phyloP scores from a whole-genome alignment of 2,888 invertebrate genomes.

The Oligia fasciuncula region DNA sequence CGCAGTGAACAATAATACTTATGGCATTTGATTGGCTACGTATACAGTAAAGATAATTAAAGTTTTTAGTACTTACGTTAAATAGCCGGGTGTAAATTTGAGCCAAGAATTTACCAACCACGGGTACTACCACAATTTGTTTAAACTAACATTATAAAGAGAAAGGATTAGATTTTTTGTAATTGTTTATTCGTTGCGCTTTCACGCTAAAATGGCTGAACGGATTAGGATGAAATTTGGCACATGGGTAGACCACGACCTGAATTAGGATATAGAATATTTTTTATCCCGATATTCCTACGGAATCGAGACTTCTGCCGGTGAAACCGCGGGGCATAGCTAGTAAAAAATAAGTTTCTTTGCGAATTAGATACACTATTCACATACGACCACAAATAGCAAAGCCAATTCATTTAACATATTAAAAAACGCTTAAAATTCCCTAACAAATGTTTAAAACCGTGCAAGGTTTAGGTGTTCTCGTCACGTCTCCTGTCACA shows the following conservation, averaged over 20 bases:
- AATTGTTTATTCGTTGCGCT: background rate
- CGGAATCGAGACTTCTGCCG: background rate
- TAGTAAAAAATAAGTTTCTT: background rate
- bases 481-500: constrained; percentile 66
- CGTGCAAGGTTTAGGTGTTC: constrained; percentile 58
- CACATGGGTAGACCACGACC: background rate
- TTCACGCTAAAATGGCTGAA: background rate
- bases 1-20: constrained; percentile 6
- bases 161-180: background rate
- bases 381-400: background rate
- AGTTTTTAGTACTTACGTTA: background rate
- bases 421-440: constrained; percentile 30
- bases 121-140: background rate
- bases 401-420: constrained; percentile 12
- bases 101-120: background rate
- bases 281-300: background rate
- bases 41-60: background rate
- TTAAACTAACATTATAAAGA: too few relatives aligned
- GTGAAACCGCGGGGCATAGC: background rate
- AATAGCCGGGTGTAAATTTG: background rate
- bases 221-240: background rate
- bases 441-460: constrained; percentile 55
- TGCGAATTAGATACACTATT: background rate
- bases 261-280: background rate
- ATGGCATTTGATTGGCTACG: background rate